Conservation (phyloP, 2,797 vertebrate genomes). For the Phrynocephalus vlangalii region DNA sequence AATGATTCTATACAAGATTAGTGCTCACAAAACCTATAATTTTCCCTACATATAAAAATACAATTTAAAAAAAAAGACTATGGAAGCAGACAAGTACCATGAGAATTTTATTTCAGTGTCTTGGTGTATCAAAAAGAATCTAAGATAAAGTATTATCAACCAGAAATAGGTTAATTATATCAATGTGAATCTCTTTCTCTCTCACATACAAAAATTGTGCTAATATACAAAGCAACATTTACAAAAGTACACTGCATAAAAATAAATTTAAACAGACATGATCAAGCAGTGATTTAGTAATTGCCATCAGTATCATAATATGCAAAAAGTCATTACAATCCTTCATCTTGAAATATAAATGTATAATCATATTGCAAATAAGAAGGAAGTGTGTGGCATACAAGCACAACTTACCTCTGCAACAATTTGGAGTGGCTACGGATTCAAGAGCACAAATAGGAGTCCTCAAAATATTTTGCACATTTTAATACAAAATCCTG, state of each 20-base stretch:
- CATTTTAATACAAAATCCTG: neutral
- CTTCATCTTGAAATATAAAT: conserved; percentile 32
- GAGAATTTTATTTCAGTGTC: conserved; percentile 66
- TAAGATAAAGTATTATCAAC: conserved; percentile 47
- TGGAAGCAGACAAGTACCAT: conserved; percentile 78
- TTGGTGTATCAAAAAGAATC: conserved; percentile 68
- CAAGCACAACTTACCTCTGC: neutral
- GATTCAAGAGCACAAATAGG: conserved; percentile 41
- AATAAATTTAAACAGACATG: conserved; percentile 49
- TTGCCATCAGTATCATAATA: conserved; percentile 50
- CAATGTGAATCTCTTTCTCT: conserved; percentile 42
- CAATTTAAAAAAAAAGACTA: conserved; percentile 76
- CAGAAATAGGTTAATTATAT: conserved; percentile 33
- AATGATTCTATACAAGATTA: conserved; percentile 78
- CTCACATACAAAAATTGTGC: conserved; percentile 39
- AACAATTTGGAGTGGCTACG: conserved; percentile 2
- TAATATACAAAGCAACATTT: conserved; percentile 72
- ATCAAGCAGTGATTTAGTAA: conserved; percentile 39
- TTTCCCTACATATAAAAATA: conserved; percentile 88
- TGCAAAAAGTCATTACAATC: conserved; percentile 46
- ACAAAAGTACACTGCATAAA: conserved; percentile 65
- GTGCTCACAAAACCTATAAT: conserved; percentile 80
- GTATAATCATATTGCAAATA: conserved; percentile 41
- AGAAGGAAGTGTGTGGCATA: conserved; percentile 22
- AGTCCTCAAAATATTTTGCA: neutral